Evolutionary conservation across 2,888 invertebrate genomes (phyloP).

Genomic region (Sphaerophoria rueppellii): DNA sequence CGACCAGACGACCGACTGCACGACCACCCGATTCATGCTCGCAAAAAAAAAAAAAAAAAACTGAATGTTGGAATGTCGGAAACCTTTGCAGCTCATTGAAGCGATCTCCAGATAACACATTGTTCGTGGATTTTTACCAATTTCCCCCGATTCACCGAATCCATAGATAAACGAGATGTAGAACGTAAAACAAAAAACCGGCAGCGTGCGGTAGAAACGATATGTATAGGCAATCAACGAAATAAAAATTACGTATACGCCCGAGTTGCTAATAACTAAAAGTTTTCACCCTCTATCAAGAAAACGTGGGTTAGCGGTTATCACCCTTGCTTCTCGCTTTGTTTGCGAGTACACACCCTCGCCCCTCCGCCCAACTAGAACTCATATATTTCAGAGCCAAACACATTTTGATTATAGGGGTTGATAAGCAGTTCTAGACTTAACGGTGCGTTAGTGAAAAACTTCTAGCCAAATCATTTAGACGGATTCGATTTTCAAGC

Average conservation of each 20-base stretch:
- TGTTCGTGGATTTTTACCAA: slow-evolving; percentile 48
- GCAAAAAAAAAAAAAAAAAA: not conserved
- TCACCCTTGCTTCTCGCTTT: slow-evolving; percentile 27
- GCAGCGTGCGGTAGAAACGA: not conserved
- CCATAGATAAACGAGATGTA: slow-evolving; percentile 7
- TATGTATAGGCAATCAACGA: slow-evolving; percentile 17
- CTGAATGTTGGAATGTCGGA: not conserved
- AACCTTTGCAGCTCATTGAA: slow-evolving; percentile 64
- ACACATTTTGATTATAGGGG: slow-evolving; percentile 57
- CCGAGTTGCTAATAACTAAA: slow-evolving; percentile 53
- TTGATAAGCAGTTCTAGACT: slow-evolving; percentile 65
- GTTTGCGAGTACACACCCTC: not conserved
- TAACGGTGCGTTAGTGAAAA: slow-evolving; percentile 66
- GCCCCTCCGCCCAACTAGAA: not conserved
- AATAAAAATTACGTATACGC: slow-evolving; percentile 46
- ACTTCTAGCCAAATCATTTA: slow-evolving; percentile 60
- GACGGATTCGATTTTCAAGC: slow-evolving; percentile 62
- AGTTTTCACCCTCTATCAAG: slow-evolving; percentile 49
- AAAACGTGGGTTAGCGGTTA: slow-evolving; percentile 40
- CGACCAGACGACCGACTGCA: not conserved
- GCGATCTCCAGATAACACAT: slow-evolving; percentile 68
- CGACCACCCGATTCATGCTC: slow-evolving; percentile 26
- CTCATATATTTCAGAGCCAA: slow-evolving; percentile 60
- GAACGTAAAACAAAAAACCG: not conserved
- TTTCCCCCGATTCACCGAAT: not conserved